phyloP scores from a whole-genome alignment of 2,113 vertebrate species.

The Blennius ocellaris region DNA sequence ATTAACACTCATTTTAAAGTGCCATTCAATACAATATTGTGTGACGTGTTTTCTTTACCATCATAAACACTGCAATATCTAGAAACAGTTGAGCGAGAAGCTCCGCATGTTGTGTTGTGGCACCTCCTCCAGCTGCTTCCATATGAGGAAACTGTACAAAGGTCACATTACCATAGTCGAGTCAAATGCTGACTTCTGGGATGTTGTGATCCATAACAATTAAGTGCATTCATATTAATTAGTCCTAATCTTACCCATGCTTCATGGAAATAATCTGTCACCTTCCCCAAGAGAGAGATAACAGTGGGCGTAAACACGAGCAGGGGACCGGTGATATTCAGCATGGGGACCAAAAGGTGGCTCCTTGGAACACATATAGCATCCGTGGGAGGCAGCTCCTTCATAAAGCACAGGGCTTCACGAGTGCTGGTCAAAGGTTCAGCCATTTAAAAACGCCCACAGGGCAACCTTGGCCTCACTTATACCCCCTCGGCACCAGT shows the following conservation, averaged over 20 bases:
- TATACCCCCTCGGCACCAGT: conserved; percentile 55
- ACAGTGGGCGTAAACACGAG: conserved; percentile 32
- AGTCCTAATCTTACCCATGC: conserved; percentile 56
- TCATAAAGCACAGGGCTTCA: conserved; percentile 24
- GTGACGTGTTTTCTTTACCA: no score
- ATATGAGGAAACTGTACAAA: conserved; percentile 60
- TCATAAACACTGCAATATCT: background rate
- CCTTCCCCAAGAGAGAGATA: conserved; percentile 33
- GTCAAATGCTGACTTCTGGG: conserved; percentile 60
- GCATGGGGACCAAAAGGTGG: conserved; percentile 53
- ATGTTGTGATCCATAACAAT: conserved; percentile 80
- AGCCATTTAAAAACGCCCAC: conserved; percentile 74
- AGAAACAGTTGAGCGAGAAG: background rate
- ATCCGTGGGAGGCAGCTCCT: conserved; percentile 45
- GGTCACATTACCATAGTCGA: conserved; percentile 82
- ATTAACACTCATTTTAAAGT: no score
- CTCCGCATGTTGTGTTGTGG: conserved; percentile 1
- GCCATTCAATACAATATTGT: no score
- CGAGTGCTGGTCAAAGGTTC: conserved; percentile 63
- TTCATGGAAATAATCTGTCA: conserved; percentile 47
- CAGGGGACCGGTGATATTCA: conserved; percentile 8
- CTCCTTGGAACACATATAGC: conserved; percentile 38
- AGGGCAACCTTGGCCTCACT: conserved; percentile 67
- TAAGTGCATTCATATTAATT: conserved; percentile 77
- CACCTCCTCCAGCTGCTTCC: conserved; percentile 36